Percentiles rank a stretch among this genome's conserved stretches.
phyloP scores from a whole-genome alignment of 2,113 vertebrate genomes.

The Anolis carolinensis region DNA sequence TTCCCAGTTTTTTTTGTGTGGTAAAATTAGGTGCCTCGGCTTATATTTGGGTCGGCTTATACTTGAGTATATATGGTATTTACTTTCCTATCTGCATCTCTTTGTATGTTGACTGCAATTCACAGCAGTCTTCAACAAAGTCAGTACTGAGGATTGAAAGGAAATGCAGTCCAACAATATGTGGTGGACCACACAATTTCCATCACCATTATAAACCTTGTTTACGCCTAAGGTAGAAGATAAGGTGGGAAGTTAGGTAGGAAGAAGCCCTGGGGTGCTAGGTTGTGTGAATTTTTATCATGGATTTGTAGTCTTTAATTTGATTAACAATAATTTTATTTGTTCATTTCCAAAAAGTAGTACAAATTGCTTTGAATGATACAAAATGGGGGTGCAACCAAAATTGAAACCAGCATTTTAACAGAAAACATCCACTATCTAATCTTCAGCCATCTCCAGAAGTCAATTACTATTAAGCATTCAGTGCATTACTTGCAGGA shows the following conservation, averaged over 20 bases:
- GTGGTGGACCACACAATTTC: neutral
- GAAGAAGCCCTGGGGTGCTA: too few relatives aligned
- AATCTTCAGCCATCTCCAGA: neutral
- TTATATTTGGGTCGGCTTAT: too few relatives aligned
- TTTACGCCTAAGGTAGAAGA: neutral
- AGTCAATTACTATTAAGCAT: neutral
- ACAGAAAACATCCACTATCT: neutral
- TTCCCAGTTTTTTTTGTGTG: too few relatives aligned
- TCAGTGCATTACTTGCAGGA: conserved; percentile 21
- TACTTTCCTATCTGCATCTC: too few relatives aligned
- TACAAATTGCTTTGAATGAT: neutral
- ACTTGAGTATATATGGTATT: too few relatives aligned
- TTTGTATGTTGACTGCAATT: too few relatives aligned
- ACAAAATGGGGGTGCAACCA: neutral
- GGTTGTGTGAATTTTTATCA: too few relatives aligned
- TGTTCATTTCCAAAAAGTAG: neutral
- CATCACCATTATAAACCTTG: neutral
- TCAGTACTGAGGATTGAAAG: too few relatives aligned
- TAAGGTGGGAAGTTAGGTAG: neutral
- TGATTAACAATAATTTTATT: neutral
- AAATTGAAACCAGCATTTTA: neutral
- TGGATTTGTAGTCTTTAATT: neutral
- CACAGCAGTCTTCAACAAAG: too few relatives aligned
- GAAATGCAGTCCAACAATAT: too few relatives aligned
- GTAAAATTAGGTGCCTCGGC: too few relatives aligned